phyloP scores from a whole-genome alignment of 2,797 vertebrate species.

The Falco columbarius region DNA sequence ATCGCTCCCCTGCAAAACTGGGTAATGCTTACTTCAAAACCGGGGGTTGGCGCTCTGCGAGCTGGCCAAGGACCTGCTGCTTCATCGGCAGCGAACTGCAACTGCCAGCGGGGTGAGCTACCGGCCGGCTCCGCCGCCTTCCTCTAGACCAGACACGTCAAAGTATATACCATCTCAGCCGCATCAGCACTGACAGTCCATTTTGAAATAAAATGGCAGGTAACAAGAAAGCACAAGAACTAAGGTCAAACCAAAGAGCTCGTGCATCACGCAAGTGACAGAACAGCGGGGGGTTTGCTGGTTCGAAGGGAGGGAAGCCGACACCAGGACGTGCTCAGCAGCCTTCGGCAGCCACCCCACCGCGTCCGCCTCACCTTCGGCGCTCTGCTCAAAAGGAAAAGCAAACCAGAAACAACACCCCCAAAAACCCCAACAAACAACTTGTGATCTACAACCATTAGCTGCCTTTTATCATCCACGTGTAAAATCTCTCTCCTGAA shows the following conservation, averaged over 20 bases:
- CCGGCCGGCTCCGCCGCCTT: background rate
- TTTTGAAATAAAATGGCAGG: background rate
- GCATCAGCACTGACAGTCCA: background rate
- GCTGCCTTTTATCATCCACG: background rate
- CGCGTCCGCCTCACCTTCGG: background rate
- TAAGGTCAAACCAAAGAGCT: background rate
- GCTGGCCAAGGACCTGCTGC: background rate
- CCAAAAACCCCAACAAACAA: background rate
- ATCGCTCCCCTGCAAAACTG: background rate
- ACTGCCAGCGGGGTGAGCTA: background rate
- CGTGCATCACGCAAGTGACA: fast-evolving
- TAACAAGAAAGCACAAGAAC: background rate
- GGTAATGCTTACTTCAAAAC: background rate
- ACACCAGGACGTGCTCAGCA: fast-evolving
- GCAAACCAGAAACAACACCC: background rate
- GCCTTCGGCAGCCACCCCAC: background rate
- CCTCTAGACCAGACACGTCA: background rate
- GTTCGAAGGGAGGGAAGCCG: background rate
- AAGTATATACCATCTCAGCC: fast-evolving
- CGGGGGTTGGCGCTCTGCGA: fast-evolving
- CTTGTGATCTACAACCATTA: background rate
- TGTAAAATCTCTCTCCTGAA: background rate
- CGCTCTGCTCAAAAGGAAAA: background rate
- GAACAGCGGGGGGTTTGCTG: background rate
- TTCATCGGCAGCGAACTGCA: background rate